Percentiles rank a stretch among this genome's conserved stretches.
These are phyloP conservation scores for Acrocephalus arundinaceus DNA, from an alignment of 2,113 vertebrate genomes.

Conservation along the genomic window DNA sequence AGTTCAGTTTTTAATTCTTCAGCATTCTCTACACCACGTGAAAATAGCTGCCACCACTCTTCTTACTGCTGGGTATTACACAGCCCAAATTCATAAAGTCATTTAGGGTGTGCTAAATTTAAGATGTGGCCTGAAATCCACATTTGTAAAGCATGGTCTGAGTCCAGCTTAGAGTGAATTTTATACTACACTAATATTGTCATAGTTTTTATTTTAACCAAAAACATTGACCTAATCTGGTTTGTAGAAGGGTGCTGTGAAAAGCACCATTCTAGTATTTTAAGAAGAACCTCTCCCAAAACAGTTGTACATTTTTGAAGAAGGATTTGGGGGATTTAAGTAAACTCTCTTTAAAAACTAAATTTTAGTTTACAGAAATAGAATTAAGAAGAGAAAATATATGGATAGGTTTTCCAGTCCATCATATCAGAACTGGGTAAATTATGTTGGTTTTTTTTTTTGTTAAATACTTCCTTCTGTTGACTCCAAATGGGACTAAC, in stretches of 20 bases:
- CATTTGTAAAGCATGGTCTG: neutral
- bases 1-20: neutral
- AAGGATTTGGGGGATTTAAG: neutral
- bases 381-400: neutral
- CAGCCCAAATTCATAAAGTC: neutral
- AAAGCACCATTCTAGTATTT: neutral
- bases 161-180: neutral
- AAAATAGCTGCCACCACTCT: neutral
- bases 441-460: neutral
- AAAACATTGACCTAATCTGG: neutral
- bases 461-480: neutral
- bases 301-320: neutral
- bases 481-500: neutral
- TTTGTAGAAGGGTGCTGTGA: neutral
- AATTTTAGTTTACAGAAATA: neutral
- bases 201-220: neutral
- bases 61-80: neutral
- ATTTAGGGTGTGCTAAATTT: neutral
- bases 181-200: neutral
- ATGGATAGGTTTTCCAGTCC: neutral
- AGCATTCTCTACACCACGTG: neutral
- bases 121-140: neutral
- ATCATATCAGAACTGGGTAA: neutral
- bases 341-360: neutral
- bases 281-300: neutral